These are phyloP conservation scores for Dryobota labecula DNA, from an alignment of 2,888 invertebrate genomes.

Conservation along the genomic window DNA sequence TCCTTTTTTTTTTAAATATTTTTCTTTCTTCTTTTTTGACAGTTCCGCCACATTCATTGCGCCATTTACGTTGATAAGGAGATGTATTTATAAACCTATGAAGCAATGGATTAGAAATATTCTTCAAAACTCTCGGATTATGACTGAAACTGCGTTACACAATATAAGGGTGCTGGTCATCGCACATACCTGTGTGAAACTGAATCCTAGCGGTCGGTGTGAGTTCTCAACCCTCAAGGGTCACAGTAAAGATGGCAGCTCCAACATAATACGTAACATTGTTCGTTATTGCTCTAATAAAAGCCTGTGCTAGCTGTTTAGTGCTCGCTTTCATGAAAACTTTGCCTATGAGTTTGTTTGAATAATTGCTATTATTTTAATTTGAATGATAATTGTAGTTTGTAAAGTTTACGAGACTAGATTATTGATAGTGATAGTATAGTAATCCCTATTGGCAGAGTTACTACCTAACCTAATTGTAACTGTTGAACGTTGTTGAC, in stretches of 20 bases:
- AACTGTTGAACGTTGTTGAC: too few species aligned
- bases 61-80: too few species aligned
- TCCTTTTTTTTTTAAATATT: too few species aligned
- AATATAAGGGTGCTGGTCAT: too few species aligned
- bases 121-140: too few species aligned
- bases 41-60: too few species aligned
- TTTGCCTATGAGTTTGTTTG: slow-evolving; percentile 26
- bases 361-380: slow-evolving; percentile 47
- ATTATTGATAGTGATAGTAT: not conserved
- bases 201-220: slow-evolving; percentile 6
- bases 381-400: slow-evolving; percentile 29
- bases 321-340: slow-evolving; percentile 34
- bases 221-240: slow-evolving; percentile 26
- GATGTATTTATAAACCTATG: too few species aligned
- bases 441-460: not conserved
- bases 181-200: not conserved
- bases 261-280: slow-evolving; percentile 52
- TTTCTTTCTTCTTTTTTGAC: too few species aligned
- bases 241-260: slow-evolving; percentile 48
- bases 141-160: too few species aligned
- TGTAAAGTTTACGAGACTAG: not conserved
- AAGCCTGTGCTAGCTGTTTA: slow-evolving; percentile 44
- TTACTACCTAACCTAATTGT: not conserved
- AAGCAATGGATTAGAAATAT: too few species aligned
- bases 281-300: slow-evolving; percentile 56